Conservation (phyloP, 2,888 invertebrate species). For the Spicauda simplicius region DNA sequence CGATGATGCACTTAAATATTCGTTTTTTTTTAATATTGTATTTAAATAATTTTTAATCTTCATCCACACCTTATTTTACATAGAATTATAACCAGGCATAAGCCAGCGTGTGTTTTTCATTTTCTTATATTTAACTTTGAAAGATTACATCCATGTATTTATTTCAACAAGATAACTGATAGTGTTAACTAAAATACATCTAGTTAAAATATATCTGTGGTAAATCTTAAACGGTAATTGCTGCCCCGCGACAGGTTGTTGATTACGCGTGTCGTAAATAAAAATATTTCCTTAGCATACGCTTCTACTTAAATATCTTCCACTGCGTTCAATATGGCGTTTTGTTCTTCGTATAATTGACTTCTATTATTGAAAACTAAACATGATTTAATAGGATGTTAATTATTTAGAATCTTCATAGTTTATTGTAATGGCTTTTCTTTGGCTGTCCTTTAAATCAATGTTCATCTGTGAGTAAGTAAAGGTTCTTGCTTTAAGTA, state of each 20-base stretch:
- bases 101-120: too few relatives aligned
- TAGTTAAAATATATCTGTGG: slow-evolving; percentile 1
- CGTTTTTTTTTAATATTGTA: too few relatives aligned
- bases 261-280: slow-evolving; percentile 1
- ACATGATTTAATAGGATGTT: background rate
- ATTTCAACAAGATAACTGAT: background rate
- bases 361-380: slow-evolving; percentile 16
- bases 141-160: too few relatives aligned
- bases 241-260: background rate
- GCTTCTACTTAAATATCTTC: slow-evolving; percentile 1
- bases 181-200: background rate
- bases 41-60: too few relatives aligned
- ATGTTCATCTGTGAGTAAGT: slow-evolving; percentile 10
- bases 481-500: slow-evolving; percentile 25
- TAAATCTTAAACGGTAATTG: slow-evolving; percentile 8
- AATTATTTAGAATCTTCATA: slow-evolving; percentile 19
- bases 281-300: slow-evolving; percentile 6
- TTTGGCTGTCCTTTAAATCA: slow-evolving; percentile 30
- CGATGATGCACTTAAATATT: too few relatives aligned
- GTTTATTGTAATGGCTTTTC: slow-evolving; percentile 32
- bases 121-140: too few relatives aligned
- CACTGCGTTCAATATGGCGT: background rate
- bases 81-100: too few relatives aligned
- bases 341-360: slow-evolving; percentile 1
- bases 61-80: too few relatives aligned